Evolutionary conservation across 2,888 invertebrate species (phyloP).

Genomic region (Yponomeuta cagnagella): DNA sequence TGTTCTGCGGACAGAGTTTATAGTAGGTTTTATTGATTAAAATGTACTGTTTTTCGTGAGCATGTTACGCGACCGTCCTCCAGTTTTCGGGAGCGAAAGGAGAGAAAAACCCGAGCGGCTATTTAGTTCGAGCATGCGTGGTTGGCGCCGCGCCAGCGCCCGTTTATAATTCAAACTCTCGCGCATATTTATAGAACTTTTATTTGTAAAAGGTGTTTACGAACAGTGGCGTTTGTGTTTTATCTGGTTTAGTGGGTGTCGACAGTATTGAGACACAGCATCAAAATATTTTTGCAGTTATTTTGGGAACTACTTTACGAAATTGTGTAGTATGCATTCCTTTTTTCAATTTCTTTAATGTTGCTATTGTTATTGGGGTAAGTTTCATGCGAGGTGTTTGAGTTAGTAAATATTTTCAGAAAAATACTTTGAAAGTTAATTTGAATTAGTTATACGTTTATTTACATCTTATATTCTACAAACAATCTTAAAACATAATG

Average conservation of each 20-base stretch:
- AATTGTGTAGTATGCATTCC: background rate
- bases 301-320: background rate
- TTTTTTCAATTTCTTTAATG: background rate
- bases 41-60: constrained; percentile 41
- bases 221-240: constrained; percentile 41
- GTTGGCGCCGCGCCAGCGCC: constrained; percentile 56
- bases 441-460: background rate
- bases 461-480: constrained; percentile 5
- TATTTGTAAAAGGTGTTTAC: constrained; percentile 65
- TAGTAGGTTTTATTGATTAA: constrained; percentile 26
- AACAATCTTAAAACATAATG: background rate
- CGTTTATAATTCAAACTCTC: constrained; percentile 64
- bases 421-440: background rate
- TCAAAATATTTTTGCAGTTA: constrained; percentile 1
- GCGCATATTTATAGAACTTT: constrained; percentile 69
- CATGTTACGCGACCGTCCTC: constrained; percentile 41
- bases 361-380: too few relatives aligned
- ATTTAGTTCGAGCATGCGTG: constrained; percentile 62
- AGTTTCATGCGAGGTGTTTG: background rate
- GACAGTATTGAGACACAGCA: constrained; percentile 8
- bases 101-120: constrained; percentile 55
- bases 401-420: background rate
- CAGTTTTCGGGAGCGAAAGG: constrained; percentile 54
- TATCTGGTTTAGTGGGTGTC: constrained; percentile 10
- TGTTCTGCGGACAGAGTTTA: constrained; percentile 25